A percentile compares a stretch with the other conserved stretches of the same genome.
These are phyloP conservation scores for Ennomos quercinarius DNA, from an alignment of 2,888 invertebrate genomes.

Conservation along the genomic window DNA sequence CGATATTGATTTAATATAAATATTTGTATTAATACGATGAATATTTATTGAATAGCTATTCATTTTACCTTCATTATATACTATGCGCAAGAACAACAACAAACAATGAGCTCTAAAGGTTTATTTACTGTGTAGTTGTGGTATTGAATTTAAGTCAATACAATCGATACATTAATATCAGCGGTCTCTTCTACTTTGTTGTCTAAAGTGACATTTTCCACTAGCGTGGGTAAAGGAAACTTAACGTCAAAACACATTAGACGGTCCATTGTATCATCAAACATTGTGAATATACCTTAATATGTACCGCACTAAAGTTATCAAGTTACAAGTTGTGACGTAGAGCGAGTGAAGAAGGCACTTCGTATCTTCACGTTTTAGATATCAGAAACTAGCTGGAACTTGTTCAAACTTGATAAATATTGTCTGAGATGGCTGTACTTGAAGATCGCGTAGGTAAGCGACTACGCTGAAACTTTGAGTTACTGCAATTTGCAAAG, in stretches of 20 bases:
- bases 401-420: constrained; percentile 29
- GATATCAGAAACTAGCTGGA: constrained; percentile 42
- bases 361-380: constrained; percentile 33
- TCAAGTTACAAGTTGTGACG: constrained; percentile 37
- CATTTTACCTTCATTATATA: too few species aligned
- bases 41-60: too few species aligned
- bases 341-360: constrained; percentile 19
- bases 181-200: too few species aligned
- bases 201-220: too few species aligned
- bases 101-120: neutral
- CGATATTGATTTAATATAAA: too few species aligned
- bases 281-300: constrained; percentile 12
- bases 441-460: neutral
- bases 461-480: neutral
- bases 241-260: constrained; percentile 11
- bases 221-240: too few species aligned
- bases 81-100: neutral
- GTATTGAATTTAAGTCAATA: too few species aligned
- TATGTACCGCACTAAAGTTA: constrained; percentile 34
- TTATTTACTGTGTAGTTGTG: too few species aligned
- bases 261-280: constrained; percentile 10
- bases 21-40: too few species aligned
- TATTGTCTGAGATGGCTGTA: constrained; percentile 4
- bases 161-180: too few species aligned
- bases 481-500: too few species aligned